Conservation (phyloP, 2,888 invertebrate genomes). For the Ormyrus pomaceus region DNA sequence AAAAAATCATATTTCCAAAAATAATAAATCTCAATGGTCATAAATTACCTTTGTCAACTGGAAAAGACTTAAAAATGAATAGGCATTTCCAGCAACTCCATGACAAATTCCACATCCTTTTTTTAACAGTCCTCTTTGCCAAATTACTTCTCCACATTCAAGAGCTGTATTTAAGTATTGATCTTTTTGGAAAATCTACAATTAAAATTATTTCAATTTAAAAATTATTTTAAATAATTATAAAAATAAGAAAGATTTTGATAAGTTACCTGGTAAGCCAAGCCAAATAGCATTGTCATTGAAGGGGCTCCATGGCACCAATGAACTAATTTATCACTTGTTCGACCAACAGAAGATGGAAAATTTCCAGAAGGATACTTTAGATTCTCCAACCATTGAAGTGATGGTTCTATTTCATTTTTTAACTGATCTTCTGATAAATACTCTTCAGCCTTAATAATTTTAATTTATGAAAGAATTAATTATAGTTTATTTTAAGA, state of each 20-base stretch:
- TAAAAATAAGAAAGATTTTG: not conserved
- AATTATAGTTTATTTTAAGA: no score
- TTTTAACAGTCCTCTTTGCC: constrained; percentile 86
- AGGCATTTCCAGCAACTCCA: constrained; percentile 92
- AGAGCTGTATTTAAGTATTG: constrained; percentile 83
- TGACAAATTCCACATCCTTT: constrained; percentile 94
- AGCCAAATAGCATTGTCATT: constrained; percentile 83
- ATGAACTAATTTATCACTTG: constrained; percentile 87
- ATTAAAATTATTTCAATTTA: constrained; percentile 35
- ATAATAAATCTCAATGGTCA: constrained; percentile 14
- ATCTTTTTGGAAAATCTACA: constrained; percentile 82
- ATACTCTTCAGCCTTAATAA: constrained; percentile 77
- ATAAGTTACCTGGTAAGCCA: constrained; percentile 81
- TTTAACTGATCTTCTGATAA: constrained; percentile 79
- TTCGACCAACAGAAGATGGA: constrained; percentile 85
- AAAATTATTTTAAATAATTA: not conserved
- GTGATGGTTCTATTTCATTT: constrained; percentile 80
- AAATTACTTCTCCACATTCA: constrained; percentile 86
- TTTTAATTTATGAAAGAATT: no score
- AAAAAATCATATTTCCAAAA: constrained; percentile 18
- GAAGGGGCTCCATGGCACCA: constrained; percentile 98
- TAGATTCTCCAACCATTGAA: constrained; percentile 80
- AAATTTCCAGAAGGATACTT: constrained; percentile 83
- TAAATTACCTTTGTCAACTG: constrained; percentile 82
- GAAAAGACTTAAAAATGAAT: constrained; percentile 87